Base-by-base conservation (phyloP, 2,888 invertebrate genomes). In the Tiliacea aurago region DNA sequence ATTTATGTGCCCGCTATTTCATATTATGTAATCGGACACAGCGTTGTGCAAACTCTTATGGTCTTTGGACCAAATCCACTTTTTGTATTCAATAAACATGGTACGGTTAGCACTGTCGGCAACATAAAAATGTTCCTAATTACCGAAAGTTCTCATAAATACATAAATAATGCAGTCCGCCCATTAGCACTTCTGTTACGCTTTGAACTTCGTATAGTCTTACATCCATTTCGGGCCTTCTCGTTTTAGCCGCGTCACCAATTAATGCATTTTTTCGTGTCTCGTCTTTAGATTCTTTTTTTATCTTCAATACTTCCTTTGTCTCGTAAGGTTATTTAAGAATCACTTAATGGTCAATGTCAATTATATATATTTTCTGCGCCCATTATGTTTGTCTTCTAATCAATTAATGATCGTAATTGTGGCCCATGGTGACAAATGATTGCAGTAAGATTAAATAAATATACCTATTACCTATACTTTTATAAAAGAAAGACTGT, bases 191-290 rank as follows among this genome's bases (percentile, higher is more conserved):
- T 88, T 84, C 79, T 84, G 90, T 90, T 88, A 87, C 90, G 90
- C 93, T 94, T 93, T 94, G 93, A 94, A 93, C 92, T 91, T 82
- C 73, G 88, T 87, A 81, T 90, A 89, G 87, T 86, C 88, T 92
- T 90, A 91, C 92, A 90, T 91, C 91, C 91, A 91, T 92, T 92
- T 91, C 81, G 84, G 87, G 88, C 80, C 79, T 86, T 88, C 90
- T 90, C 88, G 86, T 88, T 91, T 91, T 91, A 92, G 91, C 87
- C 83, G 78, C 89, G 89, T 87, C 91, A 92, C 93, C 93, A 95
- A 95, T 95, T 95, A 95, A 94, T 91, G 93, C 88, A 92, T 93
- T 94, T 93, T 93, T 93, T 90, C 87, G 79, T 87, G 85, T 88
- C 86, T 86, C 85, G 80, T 63, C 67, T 79, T 79, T 82, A 70